A percentile compares a stretch with the other conserved stretches of the same genome.
phyloP scores from a whole-genome alignment of 2,797 vertebrate species.

The Syncerus caffer region DNA sequence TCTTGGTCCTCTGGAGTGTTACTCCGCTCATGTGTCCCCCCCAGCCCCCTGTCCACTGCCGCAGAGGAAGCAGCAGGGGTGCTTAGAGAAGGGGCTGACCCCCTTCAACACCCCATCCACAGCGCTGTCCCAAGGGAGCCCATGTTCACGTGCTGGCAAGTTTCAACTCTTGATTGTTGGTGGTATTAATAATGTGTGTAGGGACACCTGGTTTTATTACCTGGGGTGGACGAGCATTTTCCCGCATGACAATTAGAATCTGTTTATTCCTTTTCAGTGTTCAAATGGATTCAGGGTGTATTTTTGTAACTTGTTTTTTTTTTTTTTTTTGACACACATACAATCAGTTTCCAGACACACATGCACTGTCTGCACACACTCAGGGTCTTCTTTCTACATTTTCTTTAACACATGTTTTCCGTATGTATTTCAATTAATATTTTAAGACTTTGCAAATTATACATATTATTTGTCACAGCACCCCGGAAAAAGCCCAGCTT shows the following conservation, averaged over 20 bases:
- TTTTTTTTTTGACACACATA: not conserved
- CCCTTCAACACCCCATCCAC: not conserved
- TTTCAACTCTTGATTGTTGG: not conserved
- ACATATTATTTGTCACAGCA: not conserved
- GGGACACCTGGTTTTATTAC: not conserved
- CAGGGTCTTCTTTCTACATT: not conserved
- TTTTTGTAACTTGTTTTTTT: not conserved
- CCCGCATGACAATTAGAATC: not conserved
- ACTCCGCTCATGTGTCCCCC: not conserved
- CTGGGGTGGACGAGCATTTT: not conserved
- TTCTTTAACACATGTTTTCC: not conserved
- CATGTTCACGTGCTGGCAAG: not conserved
- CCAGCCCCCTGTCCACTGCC: not conserved
- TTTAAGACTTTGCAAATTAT: not conserved
- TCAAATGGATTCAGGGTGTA: not conserved
- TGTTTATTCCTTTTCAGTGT: not conserved
- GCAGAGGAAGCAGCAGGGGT: not conserved
- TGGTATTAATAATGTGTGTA: not conserved
- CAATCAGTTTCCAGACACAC: not conserved
- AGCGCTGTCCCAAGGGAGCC: not conserved
- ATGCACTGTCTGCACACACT: not conserved
- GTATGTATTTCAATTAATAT: not conserved
- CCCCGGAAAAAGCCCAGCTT: not conserved
- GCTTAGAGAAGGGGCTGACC: not conserved
- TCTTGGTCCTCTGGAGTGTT: not conserved